Evolutionary conservation across 2,797 vertebrate species (phyloP).

Genomic region (Chaenodraco wilsoni): DNA sequence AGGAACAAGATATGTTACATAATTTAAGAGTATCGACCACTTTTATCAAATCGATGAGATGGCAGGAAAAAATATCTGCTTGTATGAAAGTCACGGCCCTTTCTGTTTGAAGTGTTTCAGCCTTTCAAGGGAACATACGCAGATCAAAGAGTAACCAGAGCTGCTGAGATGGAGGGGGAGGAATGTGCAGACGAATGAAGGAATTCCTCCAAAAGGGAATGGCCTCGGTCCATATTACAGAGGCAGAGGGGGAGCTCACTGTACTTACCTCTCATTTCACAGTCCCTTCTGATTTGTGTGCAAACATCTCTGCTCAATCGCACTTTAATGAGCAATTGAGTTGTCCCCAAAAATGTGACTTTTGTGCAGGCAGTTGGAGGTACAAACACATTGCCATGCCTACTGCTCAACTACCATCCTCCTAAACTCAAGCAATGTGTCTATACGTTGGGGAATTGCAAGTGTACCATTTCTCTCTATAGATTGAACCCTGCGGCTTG

Average conservation of each 20-base stretch:
- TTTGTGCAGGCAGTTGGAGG: neutral
- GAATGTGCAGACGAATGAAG: conserved; percentile 68
- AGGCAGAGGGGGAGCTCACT: conserved; percentile 39
- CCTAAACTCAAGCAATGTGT: neutral
- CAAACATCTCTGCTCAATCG: conserved; percentile 16
- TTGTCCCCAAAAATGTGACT: conserved; percentile 2
- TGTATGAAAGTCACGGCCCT: conserved; percentile 71
- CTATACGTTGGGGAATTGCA: neutral
- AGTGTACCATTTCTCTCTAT: neutral
- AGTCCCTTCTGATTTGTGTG: conserved; percentile 4
- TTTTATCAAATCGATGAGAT: conserved; percentile 78
- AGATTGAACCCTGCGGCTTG: neutral
- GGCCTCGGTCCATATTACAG: conserved; percentile 47
- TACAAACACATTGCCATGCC: conserved; percentile 4
- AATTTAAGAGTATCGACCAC: conserved; percentile 81
- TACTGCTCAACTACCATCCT: neutral
- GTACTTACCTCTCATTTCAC: conserved; percentile 20
- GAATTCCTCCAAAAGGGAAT: conserved; percentile 73
- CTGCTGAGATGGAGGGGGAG: conserved; percentile 69
- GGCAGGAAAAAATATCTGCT: conserved; percentile 54
- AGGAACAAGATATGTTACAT: conserved; percentile 73
- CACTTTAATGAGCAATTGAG: neutral
- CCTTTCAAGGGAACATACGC: conserved; percentile 79
- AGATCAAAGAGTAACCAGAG: conserved; percentile 81
- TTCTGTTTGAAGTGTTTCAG: conserved; percentile 80